A percentile compares a stretch with the other conserved stretches of the same genome.
Conservation (phyloP, 2,888 invertebrate genomes). For the Sinotaia quadrata region DNA sequence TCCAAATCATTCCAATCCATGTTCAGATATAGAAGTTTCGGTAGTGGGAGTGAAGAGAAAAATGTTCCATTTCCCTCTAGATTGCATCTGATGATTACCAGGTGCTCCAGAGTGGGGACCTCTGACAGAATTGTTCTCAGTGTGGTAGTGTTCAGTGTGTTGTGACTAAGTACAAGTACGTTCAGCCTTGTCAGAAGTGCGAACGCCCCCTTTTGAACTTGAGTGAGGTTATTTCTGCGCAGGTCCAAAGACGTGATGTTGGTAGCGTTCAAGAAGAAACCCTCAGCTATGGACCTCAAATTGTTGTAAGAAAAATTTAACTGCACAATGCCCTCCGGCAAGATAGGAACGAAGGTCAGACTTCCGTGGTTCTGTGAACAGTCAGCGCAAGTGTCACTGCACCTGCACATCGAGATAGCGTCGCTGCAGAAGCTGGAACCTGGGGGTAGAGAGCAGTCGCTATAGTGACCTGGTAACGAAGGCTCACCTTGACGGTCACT, state of each 20-base stretch:
- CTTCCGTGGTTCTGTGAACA: background rate
- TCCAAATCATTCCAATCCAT: slow-evolving; percentile 23
- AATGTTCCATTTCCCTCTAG: no score
- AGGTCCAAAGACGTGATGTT: slow-evolving; percentile 22
- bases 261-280: slow-evolving; percentile 30
- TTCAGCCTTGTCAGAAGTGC: slow-evolving; percentile 9
- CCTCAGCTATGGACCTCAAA: slow-evolving; percentile 7
- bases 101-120: slow-evolving; percentile 1
- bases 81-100: no score
- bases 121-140: slow-evolving; percentile 1
- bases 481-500: no score
- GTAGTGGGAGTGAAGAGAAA: slow-evolving; percentile 2
- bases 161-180: slow-evolving; percentile 23
- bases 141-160: background rate
- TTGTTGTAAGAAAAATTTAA: slow-evolving; percentile 22
- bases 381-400: background rate
- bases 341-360: slow-evolving; percentile 6
- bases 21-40: background rate
- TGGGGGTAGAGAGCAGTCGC: no score
- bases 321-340: slow-evolving; percentile 6
- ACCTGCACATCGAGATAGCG: no score
- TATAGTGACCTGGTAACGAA: no score
- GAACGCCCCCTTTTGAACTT: slow-evolving; percentile 18
- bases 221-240: slow-evolving; percentile 10
- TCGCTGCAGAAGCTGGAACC: no score